phyloP scores from a whole-genome alignment of 2,797 vertebrate species.

The Octomys mimax region DNA sequence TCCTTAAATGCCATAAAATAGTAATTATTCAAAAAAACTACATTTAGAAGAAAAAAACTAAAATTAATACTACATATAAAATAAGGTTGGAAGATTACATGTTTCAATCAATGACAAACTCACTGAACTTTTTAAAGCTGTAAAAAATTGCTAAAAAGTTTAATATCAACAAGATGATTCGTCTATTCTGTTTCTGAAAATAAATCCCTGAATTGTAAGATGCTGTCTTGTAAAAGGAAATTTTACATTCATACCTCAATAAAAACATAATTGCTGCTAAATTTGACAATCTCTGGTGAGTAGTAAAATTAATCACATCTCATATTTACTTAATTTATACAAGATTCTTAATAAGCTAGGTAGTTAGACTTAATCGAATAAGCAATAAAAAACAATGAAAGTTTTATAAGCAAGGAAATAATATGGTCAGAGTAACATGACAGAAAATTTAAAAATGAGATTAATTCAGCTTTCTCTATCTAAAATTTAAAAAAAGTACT shows the following conservation, averaged over 20 bases:
- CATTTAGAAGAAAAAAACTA: neutral
- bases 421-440: conserved; percentile 16
- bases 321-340: conserved; percentile 56
- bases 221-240: conserved; percentile 38
- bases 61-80: neutral
- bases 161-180: neutral
- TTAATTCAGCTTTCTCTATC: neutral
- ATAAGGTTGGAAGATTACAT: neutral
- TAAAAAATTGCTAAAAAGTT: neutral
- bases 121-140: conserved; percentile 15
- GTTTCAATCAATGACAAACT: neutral
- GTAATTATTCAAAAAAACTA: neutral
- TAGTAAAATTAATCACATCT: conserved; percentile 51
- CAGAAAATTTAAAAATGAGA: conserved; percentile 62
- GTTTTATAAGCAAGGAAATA: conserved; percentile 61
- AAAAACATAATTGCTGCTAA: conserved; percentile 48
- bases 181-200: neutral
- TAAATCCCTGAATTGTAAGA: conserved; percentile 32
- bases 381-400: conserved; percentile 65
- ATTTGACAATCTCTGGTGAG: neutral
- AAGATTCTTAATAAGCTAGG: conserved; percentile 57
- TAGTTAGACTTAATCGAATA: conserved; percentile 64
- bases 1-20: neutral
- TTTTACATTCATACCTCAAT: conserved; percentile 64
- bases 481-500: conserved; percentile 3